These are phyloP conservation scores for Cyclopterus lumpus DNA, from an alignment of 2,797 vertebrate species.

Conservation along the genomic window DNA sequence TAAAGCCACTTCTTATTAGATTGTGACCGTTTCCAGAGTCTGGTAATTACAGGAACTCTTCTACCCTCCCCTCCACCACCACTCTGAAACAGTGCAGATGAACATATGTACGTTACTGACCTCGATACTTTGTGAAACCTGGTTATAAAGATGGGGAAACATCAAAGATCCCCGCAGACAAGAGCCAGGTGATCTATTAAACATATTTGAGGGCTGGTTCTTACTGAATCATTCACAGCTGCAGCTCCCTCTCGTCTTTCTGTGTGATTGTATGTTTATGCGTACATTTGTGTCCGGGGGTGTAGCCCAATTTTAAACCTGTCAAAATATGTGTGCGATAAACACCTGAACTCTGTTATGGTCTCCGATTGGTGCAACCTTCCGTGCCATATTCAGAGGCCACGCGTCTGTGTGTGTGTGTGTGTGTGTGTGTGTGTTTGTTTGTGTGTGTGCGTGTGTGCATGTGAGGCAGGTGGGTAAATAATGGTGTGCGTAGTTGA, in stretches of 20 bases:
- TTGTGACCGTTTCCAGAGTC: slow-evolving; percentile 20
- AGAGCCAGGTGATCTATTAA: not conserved
- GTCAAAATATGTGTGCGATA: slow-evolving; percentile 10
- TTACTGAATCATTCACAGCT: not conserved
- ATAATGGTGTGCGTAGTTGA: not conserved
- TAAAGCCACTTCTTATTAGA: slow-evolving; percentile 48
- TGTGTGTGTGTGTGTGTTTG: too few species aligned
- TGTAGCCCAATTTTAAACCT: slow-evolving; percentile 9
- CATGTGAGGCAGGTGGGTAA: slow-evolving; percentile 25
- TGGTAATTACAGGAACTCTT: slow-evolving; percentile 29
- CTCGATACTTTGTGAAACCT: slow-evolving; percentile 6
- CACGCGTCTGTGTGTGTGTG: too few species aligned
- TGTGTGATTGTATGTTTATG: not conserved
- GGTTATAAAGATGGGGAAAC: not conserved
- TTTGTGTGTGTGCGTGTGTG: too few species aligned
- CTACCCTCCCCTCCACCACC: not conserved
- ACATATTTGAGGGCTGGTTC: not conserved
- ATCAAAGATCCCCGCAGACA: slow-evolving; percentile 5
- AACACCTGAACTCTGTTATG: slow-evolving; percentile 23
- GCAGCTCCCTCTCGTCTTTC: not conserved
- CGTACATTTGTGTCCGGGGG: not conserved
- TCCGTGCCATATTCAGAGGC: slow-evolving; percentile 3
- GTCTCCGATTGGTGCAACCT: slow-evolving; percentile 5
- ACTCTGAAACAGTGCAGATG: not conserved
- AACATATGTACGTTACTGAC: slow-evolving; percentile 22